phyloP scores from a whole-genome alignment of 2,113 vertebrate species.

The Notarius quadriscutis region DNA sequence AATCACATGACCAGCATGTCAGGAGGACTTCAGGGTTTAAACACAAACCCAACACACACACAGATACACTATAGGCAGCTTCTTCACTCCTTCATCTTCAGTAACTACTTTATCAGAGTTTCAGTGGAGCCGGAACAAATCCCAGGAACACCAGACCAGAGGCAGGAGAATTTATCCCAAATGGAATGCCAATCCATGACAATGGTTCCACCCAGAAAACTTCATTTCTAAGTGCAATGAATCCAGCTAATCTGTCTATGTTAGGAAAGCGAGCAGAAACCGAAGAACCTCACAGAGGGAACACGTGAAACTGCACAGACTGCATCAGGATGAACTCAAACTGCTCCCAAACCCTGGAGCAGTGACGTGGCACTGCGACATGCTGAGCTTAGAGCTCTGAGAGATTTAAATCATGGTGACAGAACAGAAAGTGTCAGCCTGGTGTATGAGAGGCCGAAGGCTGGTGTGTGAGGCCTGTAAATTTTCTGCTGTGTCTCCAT shows the following conservation, averaged over 20 bases:
- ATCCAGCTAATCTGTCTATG: neutral
- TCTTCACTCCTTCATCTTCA: neutral
- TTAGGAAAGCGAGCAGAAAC: neutral
- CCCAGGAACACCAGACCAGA: neutral
- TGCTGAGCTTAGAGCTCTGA: neutral
- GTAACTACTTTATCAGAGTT: neutral
- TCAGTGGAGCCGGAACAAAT: neutral
- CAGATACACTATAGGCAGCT: neutral
- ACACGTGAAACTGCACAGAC: neutral
- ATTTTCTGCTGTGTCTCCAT: conserved; percentile 42
- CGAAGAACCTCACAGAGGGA: neutral
- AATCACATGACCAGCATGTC: conserved; percentile 35
- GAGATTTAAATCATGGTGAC: neutral
- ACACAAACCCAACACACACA: conserved; percentile 9
- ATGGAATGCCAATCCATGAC: neutral
- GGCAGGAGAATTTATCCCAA: neutral
- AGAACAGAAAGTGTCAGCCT: neutral
- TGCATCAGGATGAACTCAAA: neutral
- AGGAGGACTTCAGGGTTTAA: conserved; percentile 41
- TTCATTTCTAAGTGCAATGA: neutral
- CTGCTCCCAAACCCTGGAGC: neutral
- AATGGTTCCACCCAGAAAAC: neutral
- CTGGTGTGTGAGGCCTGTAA: conserved; percentile 34
- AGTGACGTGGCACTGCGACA: neutral
- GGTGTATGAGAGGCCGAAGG: conserved; percentile 9